phyloP scores from a whole-genome alignment of 2,888 invertebrate species.

The Tetranychus truncatus region DNA sequence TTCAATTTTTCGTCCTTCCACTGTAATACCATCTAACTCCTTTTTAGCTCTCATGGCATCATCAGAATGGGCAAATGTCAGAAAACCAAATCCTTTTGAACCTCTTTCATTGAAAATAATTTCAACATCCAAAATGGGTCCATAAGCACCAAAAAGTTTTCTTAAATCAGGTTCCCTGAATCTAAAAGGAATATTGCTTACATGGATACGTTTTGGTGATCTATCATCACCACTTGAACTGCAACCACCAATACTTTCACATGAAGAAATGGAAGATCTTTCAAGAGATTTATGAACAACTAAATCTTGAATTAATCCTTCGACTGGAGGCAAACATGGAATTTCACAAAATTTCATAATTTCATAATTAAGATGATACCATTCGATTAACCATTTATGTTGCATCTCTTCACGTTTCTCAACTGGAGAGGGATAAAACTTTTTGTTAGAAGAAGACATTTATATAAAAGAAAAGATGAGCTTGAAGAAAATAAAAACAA shows the following conservation, averaged over 20 bases:
- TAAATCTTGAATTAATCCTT: background rate
- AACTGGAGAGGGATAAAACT: background rate
- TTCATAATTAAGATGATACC: background rate
- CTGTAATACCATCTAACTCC: conserved; percentile 99
- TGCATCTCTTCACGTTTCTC: background rate
- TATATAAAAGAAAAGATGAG: background rate
- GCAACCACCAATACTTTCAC: background rate
- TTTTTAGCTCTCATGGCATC: conserved; percentile 99
- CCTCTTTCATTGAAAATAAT: conserved; percentile 55
- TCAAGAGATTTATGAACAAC: background rate
- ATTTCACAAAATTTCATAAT: background rate
- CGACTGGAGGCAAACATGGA: background rate
- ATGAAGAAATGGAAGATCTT: background rate
- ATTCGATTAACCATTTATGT: background rate
- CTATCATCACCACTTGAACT: background rate
- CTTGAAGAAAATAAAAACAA: background rate
- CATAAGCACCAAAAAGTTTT: conserved; percentile 46
- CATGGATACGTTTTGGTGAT: background rate
- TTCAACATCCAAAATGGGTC: conserved; percentile 95
- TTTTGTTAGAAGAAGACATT: background rate
- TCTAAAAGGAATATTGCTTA: conserved; percentile 4
- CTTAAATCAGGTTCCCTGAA: conserved; percentile 3
- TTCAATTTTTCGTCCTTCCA: conserved; percentile 99
- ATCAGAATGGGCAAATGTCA: conserved; percentile 99
- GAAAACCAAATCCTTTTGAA: conserved; percentile 99